Base-by-base conservation (phyloP, 2,113 vertebrate genomes). In the Meriones unguiculatus region DNA sequence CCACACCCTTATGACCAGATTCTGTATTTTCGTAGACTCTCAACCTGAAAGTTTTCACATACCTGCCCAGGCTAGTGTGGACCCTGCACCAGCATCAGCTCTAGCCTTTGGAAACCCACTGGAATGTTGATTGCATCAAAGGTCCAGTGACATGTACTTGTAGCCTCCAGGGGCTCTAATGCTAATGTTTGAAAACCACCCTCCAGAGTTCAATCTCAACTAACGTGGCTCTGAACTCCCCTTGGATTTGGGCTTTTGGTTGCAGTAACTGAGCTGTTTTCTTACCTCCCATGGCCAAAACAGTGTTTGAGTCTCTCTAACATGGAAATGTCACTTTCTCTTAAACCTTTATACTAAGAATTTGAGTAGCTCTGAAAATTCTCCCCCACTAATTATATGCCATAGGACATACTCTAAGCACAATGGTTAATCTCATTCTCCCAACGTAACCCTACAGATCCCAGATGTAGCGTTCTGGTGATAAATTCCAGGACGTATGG, bases 341-440 rank as follows among this genome's bases (percentile, higher is more conserved):
- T 78, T 93, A 64, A 95, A 64, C 28, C 4, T 93, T 89, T 73
- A 65, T 12, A 41, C 85, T 70, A 32, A 62, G 90, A 86, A 87
- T 75, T 12, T 94, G 38, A 20, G 70, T 62, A 94, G 78, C 30
- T 91, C 28, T 25, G 46, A 78, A 92, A 84, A 32, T 69, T 72
- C 69, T 75, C 35, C 52, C 52, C 52, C 76, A 50, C 25, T 17
- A 41, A 46, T 76, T 75, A 3, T 69, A 38, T 46, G 7, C 50
- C 25, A 15, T 72, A 22, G 24, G 80, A 46, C 2, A 38, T 85
- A 84, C 13, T 91, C 41, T 17, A 54, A 89, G 25, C 67, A 73
- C 52, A 57, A 72, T 15, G 10, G 64, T 35, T 72, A 64, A 75
- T 41, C 46, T 93, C 82, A 50, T 84, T 89, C 76, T 82, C 90